phyloP scores from a whole-genome alignment of 2,888 invertebrate species.

The Hypselothyrea guttata region DNA sequence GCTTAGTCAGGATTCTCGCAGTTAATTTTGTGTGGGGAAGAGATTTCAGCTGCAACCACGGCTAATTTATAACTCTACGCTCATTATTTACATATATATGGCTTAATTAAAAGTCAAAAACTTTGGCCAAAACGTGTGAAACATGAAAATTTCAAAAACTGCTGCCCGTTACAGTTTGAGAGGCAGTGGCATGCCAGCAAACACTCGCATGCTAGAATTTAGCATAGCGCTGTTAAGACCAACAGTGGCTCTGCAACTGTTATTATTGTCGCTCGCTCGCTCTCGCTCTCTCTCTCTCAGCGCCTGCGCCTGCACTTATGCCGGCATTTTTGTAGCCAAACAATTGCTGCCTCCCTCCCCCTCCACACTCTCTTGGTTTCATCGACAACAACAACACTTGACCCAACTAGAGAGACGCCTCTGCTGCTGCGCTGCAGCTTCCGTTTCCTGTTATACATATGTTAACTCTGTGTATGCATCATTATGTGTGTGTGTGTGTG shows the following conservation, averaged over 20 bases:
- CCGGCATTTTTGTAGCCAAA: constrained; percentile 66
- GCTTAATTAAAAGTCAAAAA: constrained; percentile 1
- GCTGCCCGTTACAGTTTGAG: constrained; percentile 24
- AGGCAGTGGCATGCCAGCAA: neutral
- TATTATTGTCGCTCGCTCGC: constrained; percentile 19
- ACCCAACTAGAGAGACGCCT: neutral
- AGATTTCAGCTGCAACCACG: too few species aligned
- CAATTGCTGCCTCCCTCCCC: constrained; percentile 21
- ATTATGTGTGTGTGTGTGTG: neutral
- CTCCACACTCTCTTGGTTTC: neutral
- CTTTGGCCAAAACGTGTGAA: neutral
- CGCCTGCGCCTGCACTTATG: constrained; percentile 63
- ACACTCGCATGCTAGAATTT: constrained; percentile 62
- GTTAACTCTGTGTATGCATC: constrained; percentile 22
- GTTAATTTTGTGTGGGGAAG: constrained; percentile 38
- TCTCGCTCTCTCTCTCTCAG: constrained; percentile 21
- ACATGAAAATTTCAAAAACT: constrained; percentile 14
- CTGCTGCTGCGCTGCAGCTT: constrained; percentile 24
- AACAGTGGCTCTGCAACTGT: constrained; percentile 36
- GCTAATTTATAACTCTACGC: neutral
- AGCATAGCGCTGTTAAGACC: constrained; percentile 18
- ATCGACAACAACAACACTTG: neutral
- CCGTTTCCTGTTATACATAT: constrained; percentile 48
- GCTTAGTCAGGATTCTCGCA: constrained; percentile 52
- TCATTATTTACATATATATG: constrained; percentile 1